phyloP scores from a whole-genome alignment of 2,797 vertebrate species.

The Malurus splendens region DNA sequence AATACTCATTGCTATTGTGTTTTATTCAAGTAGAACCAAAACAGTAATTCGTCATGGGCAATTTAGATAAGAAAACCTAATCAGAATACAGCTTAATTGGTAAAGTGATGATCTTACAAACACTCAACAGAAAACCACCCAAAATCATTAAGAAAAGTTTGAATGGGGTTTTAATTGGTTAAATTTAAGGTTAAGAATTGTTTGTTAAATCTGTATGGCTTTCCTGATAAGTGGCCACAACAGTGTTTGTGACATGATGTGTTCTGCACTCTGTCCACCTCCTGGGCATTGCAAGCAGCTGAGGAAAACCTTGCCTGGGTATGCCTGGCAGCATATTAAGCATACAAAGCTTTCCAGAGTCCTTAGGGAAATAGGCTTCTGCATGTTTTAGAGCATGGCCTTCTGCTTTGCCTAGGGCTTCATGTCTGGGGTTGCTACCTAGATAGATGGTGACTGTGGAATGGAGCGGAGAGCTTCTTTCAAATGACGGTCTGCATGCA shows the following conservation, averaged over 20 bases:
- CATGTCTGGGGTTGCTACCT: background rate
- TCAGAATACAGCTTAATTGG: background rate
- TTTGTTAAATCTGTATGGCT: background rate
- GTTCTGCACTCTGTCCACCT: slow-evolving; percentile 24
- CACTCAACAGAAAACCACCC: background rate
- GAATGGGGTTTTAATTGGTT: background rate
- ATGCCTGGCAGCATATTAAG: slow-evolving; percentile 32
- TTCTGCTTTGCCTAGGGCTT: slow-evolving; percentile 51
- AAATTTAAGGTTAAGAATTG: background rate
- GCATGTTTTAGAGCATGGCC: slow-evolving; percentile 22
- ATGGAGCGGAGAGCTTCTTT: background rate
- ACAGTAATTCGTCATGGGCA: background rate
- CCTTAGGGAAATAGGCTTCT: slow-evolving; percentile 18
- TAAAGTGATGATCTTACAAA: background rate
- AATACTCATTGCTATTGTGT: background rate
- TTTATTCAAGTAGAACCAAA: background rate
- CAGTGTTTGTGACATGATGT: slow-evolving; percentile 22
- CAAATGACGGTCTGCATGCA: background rate
- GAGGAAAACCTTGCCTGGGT: slow-evolving; percentile 22
- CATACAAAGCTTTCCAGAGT: slow-evolving; percentile 5
- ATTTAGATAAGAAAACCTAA: background rate
- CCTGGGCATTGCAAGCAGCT: slow-evolving; percentile 30
- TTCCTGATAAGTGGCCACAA: background rate
- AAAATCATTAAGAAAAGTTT: background rate
- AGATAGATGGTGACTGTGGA: background rate